Conservation (phyloP, 37 sponge, comb jelly and placozoan species). For the Cladorhizidae sp. region DNA sequence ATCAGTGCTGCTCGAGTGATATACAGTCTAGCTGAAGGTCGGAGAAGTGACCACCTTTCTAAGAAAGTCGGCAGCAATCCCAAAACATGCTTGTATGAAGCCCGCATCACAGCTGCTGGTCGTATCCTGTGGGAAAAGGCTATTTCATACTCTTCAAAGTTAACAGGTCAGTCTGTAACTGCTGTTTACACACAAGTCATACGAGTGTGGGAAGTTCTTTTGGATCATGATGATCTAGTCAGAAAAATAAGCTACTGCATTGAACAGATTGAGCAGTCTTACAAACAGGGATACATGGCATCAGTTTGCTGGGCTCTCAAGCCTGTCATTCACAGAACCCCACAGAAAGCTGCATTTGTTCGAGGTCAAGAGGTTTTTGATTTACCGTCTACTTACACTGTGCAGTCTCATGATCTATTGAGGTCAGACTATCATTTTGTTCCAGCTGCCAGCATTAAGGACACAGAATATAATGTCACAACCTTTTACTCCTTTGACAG, state of each 20-base stretch:
- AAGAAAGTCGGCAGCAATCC: slow-evolving; percentile 26
- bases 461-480: slow-evolving; percentile 71
- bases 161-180: slow-evolving; percentile 20
- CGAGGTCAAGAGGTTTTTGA: slow-evolving; percentile 22
- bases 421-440: slow-evolving; percentile 10
- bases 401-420: background rate
- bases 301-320: slow-evolving; percentile 6
- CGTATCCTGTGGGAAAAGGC: slow-evolving; percentile 82
- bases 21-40: slow-evolving; percentile 59
- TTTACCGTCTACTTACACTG: background rate
- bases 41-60: slow-evolving; percentile 29
- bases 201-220: slow-evolving; percentile 76
- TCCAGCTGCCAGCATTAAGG: slow-evolving; percentile 70
- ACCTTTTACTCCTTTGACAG: slow-evolving; percentile 79
- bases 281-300: slow-evolving; percentile 23
- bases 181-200: slow-evolving; percentile 75
- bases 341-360: background rate
- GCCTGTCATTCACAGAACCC: background rate
- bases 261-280: slow-evolving; percentile 52
- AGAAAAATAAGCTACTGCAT: slow-evolving; percentile 34
- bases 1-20: slow-evolving; percentile 34
- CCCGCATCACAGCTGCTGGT: slow-evolving; percentile 43
- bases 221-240: slow-evolving; percentile 31
- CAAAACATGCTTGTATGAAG: slow-evolving; percentile 48
- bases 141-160: slow-evolving; percentile 64